Evolutionary conservation across 2,797 vertebrate genomes (phyloP).

Genomic region (Distichodus sexfasciatus): DNA sequence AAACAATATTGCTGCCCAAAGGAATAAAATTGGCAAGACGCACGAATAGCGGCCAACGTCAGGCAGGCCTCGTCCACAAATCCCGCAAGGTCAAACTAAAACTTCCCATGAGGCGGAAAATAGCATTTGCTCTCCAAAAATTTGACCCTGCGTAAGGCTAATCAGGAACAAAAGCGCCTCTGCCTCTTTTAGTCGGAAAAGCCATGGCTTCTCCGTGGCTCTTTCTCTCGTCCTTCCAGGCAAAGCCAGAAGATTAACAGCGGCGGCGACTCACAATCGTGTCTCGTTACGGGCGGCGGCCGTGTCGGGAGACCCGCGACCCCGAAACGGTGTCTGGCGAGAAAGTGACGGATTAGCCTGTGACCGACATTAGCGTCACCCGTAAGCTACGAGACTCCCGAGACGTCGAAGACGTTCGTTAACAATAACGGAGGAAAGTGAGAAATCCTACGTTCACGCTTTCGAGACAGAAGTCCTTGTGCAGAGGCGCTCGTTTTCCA

Average conservation of each 20-base stretch:
- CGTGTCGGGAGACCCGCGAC: constrained; percentile 12
- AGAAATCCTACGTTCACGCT: neutral
- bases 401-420: neutral
- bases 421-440: neutral
- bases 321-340: neutral
- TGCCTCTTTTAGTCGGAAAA: neutral
- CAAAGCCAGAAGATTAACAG: constrained; percentile 34
- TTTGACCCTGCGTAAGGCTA: constrained; percentile 1
- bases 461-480: neutral
- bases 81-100: neutral
- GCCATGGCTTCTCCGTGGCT: too few relatives aligned
- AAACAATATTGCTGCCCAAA: constrained; percentile 6
- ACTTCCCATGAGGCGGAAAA: neutral
- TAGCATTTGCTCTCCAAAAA: neutral
- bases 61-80: neutral
- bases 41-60: neutral
- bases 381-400: neutral
- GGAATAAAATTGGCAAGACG: neutral
- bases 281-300: constrained; percentile 1
- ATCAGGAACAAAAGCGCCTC: constrained; percentile 2
- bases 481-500: neutral
- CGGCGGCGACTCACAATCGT: constrained; percentile 10
- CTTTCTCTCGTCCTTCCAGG: constrained; percentile 37
- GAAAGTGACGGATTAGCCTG: neutral
- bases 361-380: neutral